phyloP scores from a whole-genome alignment of 2,888 invertebrate species.

The Pristionchus arcanus region DNA sequence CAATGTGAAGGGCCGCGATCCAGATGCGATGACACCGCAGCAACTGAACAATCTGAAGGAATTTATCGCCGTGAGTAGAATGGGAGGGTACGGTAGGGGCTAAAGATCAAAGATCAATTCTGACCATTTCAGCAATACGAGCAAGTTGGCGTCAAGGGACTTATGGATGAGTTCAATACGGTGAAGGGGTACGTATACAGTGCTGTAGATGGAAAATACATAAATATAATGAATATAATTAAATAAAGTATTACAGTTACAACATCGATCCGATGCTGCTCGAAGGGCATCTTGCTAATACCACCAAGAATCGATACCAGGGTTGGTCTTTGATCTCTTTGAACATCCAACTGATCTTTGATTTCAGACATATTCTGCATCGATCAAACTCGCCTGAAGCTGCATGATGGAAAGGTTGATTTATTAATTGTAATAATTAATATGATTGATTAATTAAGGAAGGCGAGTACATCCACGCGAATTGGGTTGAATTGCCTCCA shows the following conservation, averaged over 20 bases:
- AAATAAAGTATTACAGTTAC: neutral
- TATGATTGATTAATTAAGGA: neutral
- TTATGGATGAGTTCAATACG: neutral
- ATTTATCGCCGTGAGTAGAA: neutral
- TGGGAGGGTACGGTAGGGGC: too few relatives aligned
- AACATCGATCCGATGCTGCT: neutral
- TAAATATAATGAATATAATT: too few relatives aligned
- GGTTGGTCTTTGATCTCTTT: neutral
- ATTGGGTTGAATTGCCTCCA: neutral
- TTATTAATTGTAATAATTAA: too few relatives aligned
- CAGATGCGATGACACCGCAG: neutral
- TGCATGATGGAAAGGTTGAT: neutral
- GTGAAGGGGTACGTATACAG: neutral
- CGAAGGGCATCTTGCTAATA: neutral
- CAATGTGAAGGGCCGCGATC: neutral
- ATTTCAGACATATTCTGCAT: conserved; percentile 47
- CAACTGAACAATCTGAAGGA: neutral
- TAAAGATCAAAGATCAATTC: neutral
- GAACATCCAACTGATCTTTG: neutral
- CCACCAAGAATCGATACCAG: conserved; percentile 20
- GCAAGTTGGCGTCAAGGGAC: neutral
- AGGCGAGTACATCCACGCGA: conserved; percentile 40
- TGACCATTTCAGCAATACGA: conserved; percentile 12
- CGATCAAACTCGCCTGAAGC: neutral
- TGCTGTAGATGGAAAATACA: too few relatives aligned